phyloP scores from a whole-genome alignment of 2,113 vertebrate species.

The Apteryx mantelli region DNA sequence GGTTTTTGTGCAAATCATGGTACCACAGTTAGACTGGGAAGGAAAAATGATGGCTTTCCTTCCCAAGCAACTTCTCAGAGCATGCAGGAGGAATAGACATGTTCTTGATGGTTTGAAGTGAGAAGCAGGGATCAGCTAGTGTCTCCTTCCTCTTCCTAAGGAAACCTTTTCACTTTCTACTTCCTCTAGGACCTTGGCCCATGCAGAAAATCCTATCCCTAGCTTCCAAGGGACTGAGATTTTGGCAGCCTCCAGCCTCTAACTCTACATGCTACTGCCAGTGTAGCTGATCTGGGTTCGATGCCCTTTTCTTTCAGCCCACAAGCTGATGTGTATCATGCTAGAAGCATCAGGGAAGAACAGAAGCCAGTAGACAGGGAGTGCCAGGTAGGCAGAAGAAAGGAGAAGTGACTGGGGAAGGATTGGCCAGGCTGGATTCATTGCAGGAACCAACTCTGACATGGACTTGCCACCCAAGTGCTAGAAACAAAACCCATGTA shows the following conservation, averaged over 20 bases:
- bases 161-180: neutral
- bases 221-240: neutral
- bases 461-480: neutral
- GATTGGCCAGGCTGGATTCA: neutral
- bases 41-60: slow-evolving; percentile 32
- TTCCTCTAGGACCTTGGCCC: neutral
- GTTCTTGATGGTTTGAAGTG: neutral
- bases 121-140: neutral
- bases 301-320: slow-evolving; percentile 22
- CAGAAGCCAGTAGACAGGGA: neutral
- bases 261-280: neutral
- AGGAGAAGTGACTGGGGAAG: neutral
- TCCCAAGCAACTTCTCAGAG: neutral
- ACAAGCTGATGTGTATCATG: neutral
- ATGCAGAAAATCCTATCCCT: neutral
- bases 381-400: neutral
- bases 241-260: neutral
- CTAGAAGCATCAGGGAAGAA: neutral
- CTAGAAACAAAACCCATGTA: neutral
- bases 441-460: neutral
- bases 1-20: slow-evolving; percentile 62
- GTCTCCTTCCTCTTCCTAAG: neutral
- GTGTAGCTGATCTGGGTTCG: neutral
- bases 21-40: slow-evolving; percentile 10
- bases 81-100: neutral